These are phyloP conservation scores for Pandion haliaetus DNA, from an alignment of 2,113 vertebrate genomes.

Conservation along the genomic window DNA sequence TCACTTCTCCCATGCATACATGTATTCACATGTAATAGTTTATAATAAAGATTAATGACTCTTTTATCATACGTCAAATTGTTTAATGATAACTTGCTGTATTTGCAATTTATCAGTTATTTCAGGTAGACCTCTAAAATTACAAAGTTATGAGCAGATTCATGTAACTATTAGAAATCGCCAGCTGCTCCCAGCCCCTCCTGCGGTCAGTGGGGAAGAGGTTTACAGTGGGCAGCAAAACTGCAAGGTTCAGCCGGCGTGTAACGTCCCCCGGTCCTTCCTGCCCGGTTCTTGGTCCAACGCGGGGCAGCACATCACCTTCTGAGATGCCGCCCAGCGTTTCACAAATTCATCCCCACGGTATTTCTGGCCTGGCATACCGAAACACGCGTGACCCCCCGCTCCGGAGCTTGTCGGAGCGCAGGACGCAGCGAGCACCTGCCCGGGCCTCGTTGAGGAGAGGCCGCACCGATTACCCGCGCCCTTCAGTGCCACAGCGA, in stretches of 20 bases:
- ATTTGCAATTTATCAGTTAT: neutral
- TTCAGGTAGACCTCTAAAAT: neutral
- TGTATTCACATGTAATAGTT: neutral
- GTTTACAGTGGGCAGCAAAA: accelerated
- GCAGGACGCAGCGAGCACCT: too few relatives aligned
- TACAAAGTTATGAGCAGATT: neutral
- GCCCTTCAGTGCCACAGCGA: neutral
- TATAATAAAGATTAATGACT: neutral
- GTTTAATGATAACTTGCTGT: neutral
- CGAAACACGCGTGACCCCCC: too few relatives aligned
- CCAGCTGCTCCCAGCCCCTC: neutral
- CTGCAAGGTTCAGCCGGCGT: neutral
- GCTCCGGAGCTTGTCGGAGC: too few relatives aligned
- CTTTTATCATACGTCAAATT: neutral
- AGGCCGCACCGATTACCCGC: neutral
- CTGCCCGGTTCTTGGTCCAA: accelerated
- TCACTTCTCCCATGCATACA: accelerated
- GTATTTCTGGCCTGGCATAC: too few relatives aligned
- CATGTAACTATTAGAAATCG: neutral
- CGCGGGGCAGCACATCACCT: accelerated
- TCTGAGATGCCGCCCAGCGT: too few relatives aligned
- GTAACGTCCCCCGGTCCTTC: accelerated
- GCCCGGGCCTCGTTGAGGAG: neutral
- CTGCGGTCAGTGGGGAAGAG: accelerated
- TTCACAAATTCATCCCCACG: neutral